Evolutionary conservation across 2,888 invertebrate species (phyloP), one percentile per base, ranked within the genome.

Genomic region (Meta bourneti): DNA sequence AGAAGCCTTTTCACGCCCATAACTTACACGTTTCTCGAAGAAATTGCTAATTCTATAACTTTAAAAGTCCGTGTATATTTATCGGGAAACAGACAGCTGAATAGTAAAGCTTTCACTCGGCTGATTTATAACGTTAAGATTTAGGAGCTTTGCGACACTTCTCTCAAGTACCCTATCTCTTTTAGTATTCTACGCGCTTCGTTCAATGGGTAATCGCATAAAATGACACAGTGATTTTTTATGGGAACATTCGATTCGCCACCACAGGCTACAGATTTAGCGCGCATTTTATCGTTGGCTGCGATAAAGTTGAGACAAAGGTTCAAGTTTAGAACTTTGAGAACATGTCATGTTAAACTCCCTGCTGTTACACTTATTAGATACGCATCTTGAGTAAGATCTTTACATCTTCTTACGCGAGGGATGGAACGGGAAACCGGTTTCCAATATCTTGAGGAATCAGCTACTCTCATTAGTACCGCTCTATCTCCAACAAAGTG

Each of bases 361-460:
- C 87, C 87, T 74, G 87, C 87, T 88, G 87, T 48, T 78, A 74
- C 70, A 19, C 54, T 86, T 78, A 78, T 85, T 77, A 85, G 77
- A 54, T 34, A 83, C 48, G 49, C 49, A 54, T 83, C 71, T 83
- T 48, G 51, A 61, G 54, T 74, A 77, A 34, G 34, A 34, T 34
- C 34, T 34, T 34, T 34, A 34, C 34, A 34, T 34, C 34, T 34
- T 34, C 34, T 34, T 34, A 34, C 34, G 34, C 61, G 13, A 61
- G 8, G 61, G 11, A 61, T 11, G 16, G 61, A 61, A 61, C 34
- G 34, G 34, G 11, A 9, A 61, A 61, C 61, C 61, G 61, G 61
- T 61, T 61, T 61, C 61, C 16, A 61, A 61, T 11, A 61, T 61
- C 61, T 11, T 9, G 16, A 34, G 34, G 34, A 34, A 34, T 34